A percentile compares a stretch with the other conserved stretches of the same genome.
These are phyloP conservation scores for Semaprochilodus insignis DNA, from an alignment of 2,797 vertebrate genomes.

Conservation along the genomic window DNA sequence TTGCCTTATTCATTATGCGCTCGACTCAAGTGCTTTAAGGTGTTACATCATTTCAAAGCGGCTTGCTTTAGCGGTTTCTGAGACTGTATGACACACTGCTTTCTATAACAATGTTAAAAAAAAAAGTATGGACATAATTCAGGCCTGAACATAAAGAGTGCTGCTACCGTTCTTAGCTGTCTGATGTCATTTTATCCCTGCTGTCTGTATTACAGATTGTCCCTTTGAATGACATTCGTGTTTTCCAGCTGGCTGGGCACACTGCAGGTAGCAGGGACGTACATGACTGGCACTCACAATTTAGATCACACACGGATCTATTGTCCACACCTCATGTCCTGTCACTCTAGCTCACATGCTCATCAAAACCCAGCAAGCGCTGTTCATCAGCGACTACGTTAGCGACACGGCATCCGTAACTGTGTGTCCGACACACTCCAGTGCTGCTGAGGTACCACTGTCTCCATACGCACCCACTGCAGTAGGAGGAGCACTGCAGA, in stretches of 20 bases:
- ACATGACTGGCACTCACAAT: slow-evolving; percentile 12
- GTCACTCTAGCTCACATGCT: slow-evolving; percentile 10
- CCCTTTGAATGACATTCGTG: slow-evolving; percentile 22
- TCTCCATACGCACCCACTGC: not conserved
- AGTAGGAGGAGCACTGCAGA: not conserved
- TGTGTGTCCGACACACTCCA: slow-evolving; percentile 27
- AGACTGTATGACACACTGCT: too few relatives aligned
- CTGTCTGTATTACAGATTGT: not conserved
- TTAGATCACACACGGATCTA: slow-evolving; percentile 33
- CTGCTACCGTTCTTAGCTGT: not conserved
- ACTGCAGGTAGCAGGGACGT: slow-evolving; percentile 24
- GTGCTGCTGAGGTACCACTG: slow-evolving; percentile 11
- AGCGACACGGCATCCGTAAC: slow-evolving; percentile 14
- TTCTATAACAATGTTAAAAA: not conserved
- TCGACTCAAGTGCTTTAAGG: too few relatives aligned
- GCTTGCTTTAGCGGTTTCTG: too few relatives aligned
- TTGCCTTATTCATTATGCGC: too few relatives aligned
- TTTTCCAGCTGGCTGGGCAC: slow-evolving; percentile 37
- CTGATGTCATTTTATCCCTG: not conserved
- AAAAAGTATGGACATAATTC: not conserved
- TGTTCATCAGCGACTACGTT: slow-evolving; percentile 11
- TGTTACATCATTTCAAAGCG: too few relatives aligned
- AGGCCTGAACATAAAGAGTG: too few relatives aligned
- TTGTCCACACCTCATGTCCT: slow-evolving; percentile 23
- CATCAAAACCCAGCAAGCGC: slow-evolving; percentile 9